Conservation (phyloP, 2,797 vertebrate genomes). For the Micropoecilia bifurca region DNA sequence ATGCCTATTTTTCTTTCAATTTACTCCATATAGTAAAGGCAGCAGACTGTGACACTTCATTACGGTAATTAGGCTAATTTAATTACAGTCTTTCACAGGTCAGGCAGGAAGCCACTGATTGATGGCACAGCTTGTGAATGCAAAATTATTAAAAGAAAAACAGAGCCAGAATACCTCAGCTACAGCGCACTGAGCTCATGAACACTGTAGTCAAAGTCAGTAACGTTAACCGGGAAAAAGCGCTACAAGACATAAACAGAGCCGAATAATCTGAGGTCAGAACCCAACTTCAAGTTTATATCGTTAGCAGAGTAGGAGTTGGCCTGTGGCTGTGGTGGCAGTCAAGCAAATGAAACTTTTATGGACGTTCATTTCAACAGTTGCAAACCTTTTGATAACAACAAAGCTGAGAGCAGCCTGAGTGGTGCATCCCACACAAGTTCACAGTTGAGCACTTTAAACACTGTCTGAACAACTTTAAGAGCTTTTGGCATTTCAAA, state of each 20-base stretch:
- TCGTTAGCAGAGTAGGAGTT: constrained; percentile 39
- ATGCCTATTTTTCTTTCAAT: constrained; percentile 90
- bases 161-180: constrained; percentile 30
- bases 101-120: constrained; percentile 87
- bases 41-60: constrained; percentile 88
- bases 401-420: constrained; percentile 56
- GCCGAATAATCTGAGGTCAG: constrained; percentile 31
- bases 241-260: constrained; percentile 18
- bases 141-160: constrained; percentile 82
- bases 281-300: constrained; percentile 50
- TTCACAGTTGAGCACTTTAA: constrained; percentile 65
- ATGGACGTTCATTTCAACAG: constrained; percentile 59
- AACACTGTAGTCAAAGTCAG: constrained; percentile 2
- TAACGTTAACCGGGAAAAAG: constrained; percentile 14
- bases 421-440: constrained; percentile 69
- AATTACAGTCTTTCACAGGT: constrained; percentile 89
- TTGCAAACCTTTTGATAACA: constrained; percentile 71
- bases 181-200: constrained; percentile 8
- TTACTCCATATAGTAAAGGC: constrained; percentile 83
- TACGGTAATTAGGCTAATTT: constrained; percentile 92
- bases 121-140: constrained; percentile 85
- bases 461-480: constrained; percentile 63
- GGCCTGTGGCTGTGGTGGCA: constrained; percentile 41
- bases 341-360: constrained; percentile 46
- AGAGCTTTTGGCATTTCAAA: constrained; percentile 76